A percentile compares a stretch with the other conserved stretches of the same genome.
Evolutionary conservation across 92 coral and sea anemone species (phyloP).

Genomic region (Parazoanthus atlanticus): DNA sequence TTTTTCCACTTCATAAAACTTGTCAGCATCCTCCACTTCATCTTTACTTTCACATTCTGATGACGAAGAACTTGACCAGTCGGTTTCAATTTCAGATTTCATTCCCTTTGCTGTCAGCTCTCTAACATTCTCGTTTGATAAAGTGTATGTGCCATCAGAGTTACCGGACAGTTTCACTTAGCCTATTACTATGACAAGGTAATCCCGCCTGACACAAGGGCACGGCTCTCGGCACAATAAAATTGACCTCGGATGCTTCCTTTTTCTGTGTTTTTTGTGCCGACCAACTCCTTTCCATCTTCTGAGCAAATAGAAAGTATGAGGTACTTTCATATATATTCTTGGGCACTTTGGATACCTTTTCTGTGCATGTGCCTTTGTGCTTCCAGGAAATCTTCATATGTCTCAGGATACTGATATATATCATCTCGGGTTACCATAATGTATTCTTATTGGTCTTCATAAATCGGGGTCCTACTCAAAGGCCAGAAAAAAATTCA

Average conservation of each 20-base stretch:
- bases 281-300: too few species aligned
- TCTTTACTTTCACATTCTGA: background rate
- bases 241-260: background rate
- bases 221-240: background rate
- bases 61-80: background rate
- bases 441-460: too few species aligned
- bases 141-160: background rate
- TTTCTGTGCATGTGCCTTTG: conserved; percentile 30
- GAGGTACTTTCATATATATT: conserved; percentile 10
- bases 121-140: background rate
- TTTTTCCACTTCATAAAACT: conserved; percentile 38
- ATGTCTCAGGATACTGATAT: conserved; percentile 20
- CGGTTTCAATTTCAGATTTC: background rate
- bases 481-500: too few species aligned
- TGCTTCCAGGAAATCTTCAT: conserved; percentile 20
- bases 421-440: too few species aligned
- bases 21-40: conserved; percentile 10
- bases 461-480: too few species aligned
- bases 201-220: background rate
- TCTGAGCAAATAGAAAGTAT: background rate
- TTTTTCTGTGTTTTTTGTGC: too few species aligned
- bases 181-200: background rate
- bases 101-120: background rate
- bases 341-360: conserved; percentile 47
- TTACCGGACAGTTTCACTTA: background rate